These are phyloP conservation scores for Pristionchus japonicus DNA, from an alignment of 2,888 invertebrate species.

Conservation along the genomic window DNA sequence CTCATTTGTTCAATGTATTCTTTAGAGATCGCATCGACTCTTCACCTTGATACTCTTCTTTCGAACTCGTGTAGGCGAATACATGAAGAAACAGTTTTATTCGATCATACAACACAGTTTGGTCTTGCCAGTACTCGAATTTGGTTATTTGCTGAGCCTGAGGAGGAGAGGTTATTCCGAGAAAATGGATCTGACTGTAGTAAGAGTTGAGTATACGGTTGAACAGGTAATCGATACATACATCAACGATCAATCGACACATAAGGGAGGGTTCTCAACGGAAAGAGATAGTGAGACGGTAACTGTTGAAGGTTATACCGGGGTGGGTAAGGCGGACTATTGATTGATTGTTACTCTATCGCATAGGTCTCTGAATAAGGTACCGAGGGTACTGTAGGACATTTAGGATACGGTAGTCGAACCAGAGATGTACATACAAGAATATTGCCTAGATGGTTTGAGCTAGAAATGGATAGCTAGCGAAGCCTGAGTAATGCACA, in stretches of 20 bases:
- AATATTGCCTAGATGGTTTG: background rate
- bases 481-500: slow-evolving; percentile 11
- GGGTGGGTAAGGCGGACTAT: background rate
- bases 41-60: background rate
- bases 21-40: slow-evolving; percentile 22
- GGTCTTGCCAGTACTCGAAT: slow-evolving; percentile 16
- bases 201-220: background rate
- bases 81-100: background rate
- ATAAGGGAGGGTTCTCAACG: background rate
- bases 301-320: background rate
- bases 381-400: slow-evolving; percentile 22
- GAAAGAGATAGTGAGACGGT: background rate
- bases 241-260: slow-evolving; percentile 12
- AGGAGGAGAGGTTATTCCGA: background rate
- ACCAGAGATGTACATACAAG: slow-evolving; percentile 3
- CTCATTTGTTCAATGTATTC: slow-evolving; percentile 32
- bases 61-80: background rate
- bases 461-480: background rate
- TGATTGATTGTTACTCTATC: background rate
- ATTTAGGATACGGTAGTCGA: background rate
- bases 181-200: background rate
- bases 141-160: background rate
- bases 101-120: slow-evolving; percentile 13
- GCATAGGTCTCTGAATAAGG: background rate
- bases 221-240: background rate